Percentiles rank a stretch among this genome's conserved stretches.
phyloP scores from a whole-genome alignment of 1,140 invertebrate species.

The Drosophila lacertosa region DNA sequence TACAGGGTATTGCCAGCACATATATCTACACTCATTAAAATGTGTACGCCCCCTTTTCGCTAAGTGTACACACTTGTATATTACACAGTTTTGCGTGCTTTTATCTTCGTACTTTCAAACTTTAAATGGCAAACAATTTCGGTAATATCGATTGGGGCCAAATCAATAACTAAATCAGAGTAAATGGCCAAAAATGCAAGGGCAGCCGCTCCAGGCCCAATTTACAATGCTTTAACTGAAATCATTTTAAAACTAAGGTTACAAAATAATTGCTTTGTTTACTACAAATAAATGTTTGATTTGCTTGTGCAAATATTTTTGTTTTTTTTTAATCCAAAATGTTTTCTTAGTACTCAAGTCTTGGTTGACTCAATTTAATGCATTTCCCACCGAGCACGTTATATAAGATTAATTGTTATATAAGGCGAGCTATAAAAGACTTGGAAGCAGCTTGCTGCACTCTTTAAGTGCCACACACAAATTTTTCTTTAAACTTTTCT shows the following conservation, averaged over 20 bases:
- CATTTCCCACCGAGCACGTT: background rate
- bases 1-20: background rate
- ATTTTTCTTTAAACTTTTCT: background rate
- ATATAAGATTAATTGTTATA: background rate
- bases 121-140: background rate
- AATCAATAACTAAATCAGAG: conserved; percentile 20
- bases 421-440: background rate
- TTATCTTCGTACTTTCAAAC: conserved; percentile 5
- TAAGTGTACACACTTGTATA: too few species aligned
- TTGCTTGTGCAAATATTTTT: too few species aligned
- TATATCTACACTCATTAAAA: too few species aligned
- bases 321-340: background rate
- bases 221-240: background rate
- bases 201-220: background rate
- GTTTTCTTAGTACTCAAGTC: background rate
- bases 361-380: background rate
- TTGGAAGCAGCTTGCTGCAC: background rate
- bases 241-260: too few species aligned
- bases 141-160: conserved; percentile 13
- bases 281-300: too few species aligned
- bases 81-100: background rate
- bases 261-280: too few species aligned
- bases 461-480: background rate
- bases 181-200: background rate
- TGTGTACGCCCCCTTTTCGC: too few species aligned